Evolutionary conservation across 2,113 vertebrate species (phyloP), one percentile per base, ranked within the genome.

Genomic region (Lethenteron camtschaticum): DNA sequence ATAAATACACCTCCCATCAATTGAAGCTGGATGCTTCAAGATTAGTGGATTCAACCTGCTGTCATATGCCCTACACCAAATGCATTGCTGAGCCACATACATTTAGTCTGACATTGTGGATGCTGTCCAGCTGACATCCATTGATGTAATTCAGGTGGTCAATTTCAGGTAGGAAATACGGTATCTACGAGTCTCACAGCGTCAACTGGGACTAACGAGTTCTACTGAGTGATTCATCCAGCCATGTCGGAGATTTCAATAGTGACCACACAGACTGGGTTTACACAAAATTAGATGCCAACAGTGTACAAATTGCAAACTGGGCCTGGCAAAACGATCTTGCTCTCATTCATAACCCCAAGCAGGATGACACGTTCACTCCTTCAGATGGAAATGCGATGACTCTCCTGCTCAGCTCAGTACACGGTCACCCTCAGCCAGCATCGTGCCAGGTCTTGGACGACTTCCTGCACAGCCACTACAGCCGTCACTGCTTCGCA

Each of bases 221-320:
- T 20, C 63, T 66, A 9, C 63, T 66, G 63, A 66, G 63, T 66
- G n/a, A 66, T 16, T 16, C n/a, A 66, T 9, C 63, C 63, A 66
- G 24, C n/a, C 24, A 16, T n/a, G n/a, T 66, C 24, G 10, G 10
- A 16, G 63, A 66, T 20, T 66, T 66, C 10, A 66, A 66, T 11
- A 66, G 63, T 20, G n/a, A 66, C 9, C n/a, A 66, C 24, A 24
- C 10, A 3, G 63, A 66, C 24, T 63, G 9, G 63, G 63, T n/a
- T 20, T 9, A 66, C 8, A 24, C 63, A n/a, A 24, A 66, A 11
- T 20, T 10, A 66, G 24, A 66, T 11, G n/a, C 10, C 63, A 11
- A 66, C 24, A 24, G 63, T n/a, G 63, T 16, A 24, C 63, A 66
- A 66, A n/a, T 66, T 8, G n/a, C 24, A 9, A 24, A 66, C 63